These are phyloP conservation scores for Petrocephalus sullivani DNA, from an alignment of 2,797 vertebrate genomes.

Conservation along the genomic window DNA sequence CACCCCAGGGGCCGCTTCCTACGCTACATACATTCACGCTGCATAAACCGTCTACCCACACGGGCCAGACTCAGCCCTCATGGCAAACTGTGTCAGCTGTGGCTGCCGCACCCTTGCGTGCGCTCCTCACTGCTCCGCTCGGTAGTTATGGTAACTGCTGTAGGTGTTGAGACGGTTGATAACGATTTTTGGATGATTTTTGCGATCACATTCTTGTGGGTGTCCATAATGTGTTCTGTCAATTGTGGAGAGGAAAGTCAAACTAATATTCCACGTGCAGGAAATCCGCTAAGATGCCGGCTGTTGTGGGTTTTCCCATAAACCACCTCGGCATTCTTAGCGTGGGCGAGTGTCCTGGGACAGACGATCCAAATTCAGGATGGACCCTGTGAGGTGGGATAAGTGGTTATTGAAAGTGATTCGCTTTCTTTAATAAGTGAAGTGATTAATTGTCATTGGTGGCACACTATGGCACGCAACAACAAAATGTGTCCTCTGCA, in stretches of 20 bases:
- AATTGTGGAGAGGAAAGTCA: neutral
- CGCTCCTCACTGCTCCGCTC: neutral
- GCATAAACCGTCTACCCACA: neutral
- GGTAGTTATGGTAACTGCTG: constrained; percentile 2
- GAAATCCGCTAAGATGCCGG: neutral
- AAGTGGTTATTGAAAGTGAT: neutral
- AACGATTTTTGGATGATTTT: neutral
- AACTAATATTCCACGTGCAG: neutral
- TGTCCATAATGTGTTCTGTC: neutral
- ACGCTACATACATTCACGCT: neutral
- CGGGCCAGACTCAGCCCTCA: neutral
- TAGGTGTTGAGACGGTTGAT: neutral
- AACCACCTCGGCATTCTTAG: neutral
- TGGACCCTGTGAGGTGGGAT: neutral
- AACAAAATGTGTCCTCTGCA: neutral
- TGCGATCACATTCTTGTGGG: neutral
- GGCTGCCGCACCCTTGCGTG: neutral
- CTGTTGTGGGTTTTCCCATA: neutral
- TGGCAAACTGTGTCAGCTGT: neutral
- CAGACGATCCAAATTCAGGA: neutral
- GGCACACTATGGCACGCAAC: too few species aligned
- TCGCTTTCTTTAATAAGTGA: neutral
- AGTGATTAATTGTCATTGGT: too few species aligned
- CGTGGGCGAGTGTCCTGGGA: neutral
- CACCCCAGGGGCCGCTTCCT: neutral